phyloP scores from a whole-genome alignment of 2,888 invertebrate species.

The Tachina lurida region DNA sequence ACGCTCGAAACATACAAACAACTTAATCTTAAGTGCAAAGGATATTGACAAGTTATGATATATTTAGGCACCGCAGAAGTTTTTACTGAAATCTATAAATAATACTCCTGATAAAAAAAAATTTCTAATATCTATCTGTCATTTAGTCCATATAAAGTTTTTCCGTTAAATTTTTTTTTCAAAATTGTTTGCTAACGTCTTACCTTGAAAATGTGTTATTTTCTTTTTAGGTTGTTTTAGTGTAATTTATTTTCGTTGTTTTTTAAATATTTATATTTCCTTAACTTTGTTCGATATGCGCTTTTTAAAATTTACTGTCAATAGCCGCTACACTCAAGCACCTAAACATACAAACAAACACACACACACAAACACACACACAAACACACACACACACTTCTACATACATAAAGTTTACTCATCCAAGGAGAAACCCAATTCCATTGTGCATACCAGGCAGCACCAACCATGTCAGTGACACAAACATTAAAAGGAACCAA shows the following conservation, averaged over 20 bases:
- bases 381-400: background rate
- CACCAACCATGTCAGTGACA: background rate
- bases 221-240: background rate
- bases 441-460: background rate
- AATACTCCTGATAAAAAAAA: background rate
- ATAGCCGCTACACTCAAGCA: background rate
- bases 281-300: slow-evolving; percentile 25
- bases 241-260: background rate
- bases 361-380: background rate
- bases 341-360: background rate
- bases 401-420: too few species aligned
- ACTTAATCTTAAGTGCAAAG: too few species aligned
- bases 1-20: too few species aligned
- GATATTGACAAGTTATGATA: too few species aligned
- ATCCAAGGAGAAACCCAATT: background rate
- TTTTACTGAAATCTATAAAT: background rate
- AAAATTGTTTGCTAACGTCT: slow-evolving; percentile 42
- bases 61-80: too few species aligned
- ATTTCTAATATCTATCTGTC: slow-evolving; percentile 6
- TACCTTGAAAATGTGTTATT: slow-evolving; percentile 23
- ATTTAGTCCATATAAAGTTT: slow-evolving; percentile 11
- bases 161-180: slow-evolving; percentile 24
- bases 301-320: slow-evolving; percentile 21
- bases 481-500: slow-evolving; percentile 22
- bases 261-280: slow-evolving; percentile 15